Conservation (phyloP, 2,797 vertebrate genomes). For the Aldrovandia affinis region DNA sequence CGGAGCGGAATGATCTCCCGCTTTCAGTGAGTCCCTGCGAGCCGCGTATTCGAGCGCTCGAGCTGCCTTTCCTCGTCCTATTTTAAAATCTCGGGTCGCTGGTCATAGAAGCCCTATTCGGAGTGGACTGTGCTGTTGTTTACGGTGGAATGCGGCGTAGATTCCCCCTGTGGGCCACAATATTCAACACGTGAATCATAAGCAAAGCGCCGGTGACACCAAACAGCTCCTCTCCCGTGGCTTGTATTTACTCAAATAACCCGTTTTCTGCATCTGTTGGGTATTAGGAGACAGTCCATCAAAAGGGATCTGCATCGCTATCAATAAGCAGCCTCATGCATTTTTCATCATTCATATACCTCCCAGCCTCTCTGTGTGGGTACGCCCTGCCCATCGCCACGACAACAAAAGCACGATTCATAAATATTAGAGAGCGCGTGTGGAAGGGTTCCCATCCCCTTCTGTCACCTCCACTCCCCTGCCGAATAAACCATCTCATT, state of each 20-base stretch:
- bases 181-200: conserved; percentile 43
- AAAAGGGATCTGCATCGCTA: conserved; percentile 60
- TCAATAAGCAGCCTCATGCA: conserved; percentile 64
- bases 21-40: neutral
- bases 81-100: conserved; percentile 22
- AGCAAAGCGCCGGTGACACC: conserved; percentile 51
- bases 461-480: conserved; percentile 26
- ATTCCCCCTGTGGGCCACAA: conserved; percentile 34
- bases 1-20: neutral
- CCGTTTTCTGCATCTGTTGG: conserved; percentile 34
- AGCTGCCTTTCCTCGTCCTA: conserved; percentile 15
- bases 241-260: conserved; percentile 47
- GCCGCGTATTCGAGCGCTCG: neutral
- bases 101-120: conserved; percentile 31
- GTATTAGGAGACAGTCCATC: conserved; percentile 65
- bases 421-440: conserved; percentile 64
- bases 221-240: conserved; percentile 44
- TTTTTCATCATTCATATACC: conserved; percentile 69
- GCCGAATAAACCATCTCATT: conserved; percentile 48
- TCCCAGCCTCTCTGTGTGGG: conserved; percentile 53
- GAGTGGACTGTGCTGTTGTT: conserved; percentile 20
- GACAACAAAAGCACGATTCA: conserved; percentile 67
- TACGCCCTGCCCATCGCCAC: conserved; percentile 52
- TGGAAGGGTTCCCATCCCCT: conserved; percentile 38
- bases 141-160: neutral